A percentile compares a stretch with the other conserved stretches of the same genome.
These are phyloP conservation scores for Misgurnus mizolepis DNA, from an alignment of 2,113 vertebrate species.

Conservation along the genomic window DNA sequence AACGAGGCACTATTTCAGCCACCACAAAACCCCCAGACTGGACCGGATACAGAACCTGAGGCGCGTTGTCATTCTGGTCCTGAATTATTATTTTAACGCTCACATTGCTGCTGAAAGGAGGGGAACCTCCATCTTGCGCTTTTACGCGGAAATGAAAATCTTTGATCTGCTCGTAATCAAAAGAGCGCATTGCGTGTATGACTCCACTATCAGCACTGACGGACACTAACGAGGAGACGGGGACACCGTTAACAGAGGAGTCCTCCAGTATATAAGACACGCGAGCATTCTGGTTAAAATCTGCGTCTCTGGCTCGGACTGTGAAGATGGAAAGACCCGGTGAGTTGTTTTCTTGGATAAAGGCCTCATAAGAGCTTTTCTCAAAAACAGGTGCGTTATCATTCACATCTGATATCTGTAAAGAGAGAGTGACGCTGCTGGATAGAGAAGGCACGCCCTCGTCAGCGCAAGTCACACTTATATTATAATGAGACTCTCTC, in stretches of 20 bases:
- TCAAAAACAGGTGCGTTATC: slow-evolving; percentile 65
- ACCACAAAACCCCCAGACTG: slow-evolving; percentile 31
- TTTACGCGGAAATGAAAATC: slow-evolving; percentile 38
- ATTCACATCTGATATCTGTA: slow-evolving; percentile 67
- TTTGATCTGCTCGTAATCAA: slow-evolving; percentile 41
- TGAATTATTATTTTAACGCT: slow-evolving; percentile 67
- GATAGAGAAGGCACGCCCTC: slow-evolving; percentile 63
- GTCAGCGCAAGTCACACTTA: slow-evolving; percentile 44
- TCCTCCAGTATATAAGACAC: slow-evolving; percentile 47
- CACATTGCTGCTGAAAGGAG: slow-evolving; percentile 54
- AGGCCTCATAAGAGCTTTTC: slow-evolving; percentile 30
- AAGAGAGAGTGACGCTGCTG: slow-evolving; percentile 51
- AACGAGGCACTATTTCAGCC: slow-evolving; percentile 49
- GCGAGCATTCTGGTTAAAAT: slow-evolving; percentile 44
- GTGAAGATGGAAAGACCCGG: slow-evolving; percentile 50
- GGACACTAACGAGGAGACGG: slow-evolving; percentile 49
- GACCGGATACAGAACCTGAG: slow-evolving; percentile 47
- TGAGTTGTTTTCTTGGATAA: slow-evolving; percentile 47
- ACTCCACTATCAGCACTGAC: slow-evolving; percentile 49
- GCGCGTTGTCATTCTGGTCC: slow-evolving; percentile 70
- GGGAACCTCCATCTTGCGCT: slow-evolving; percentile 67
- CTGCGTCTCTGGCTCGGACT: slow-evolving; percentile 50
- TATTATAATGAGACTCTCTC: slow-evolving; percentile 42
- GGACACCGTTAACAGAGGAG: slow-evolving; percentile 19
- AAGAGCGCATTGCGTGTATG: slow-evolving; percentile 45